Conservation (phyloP, 2,113 vertebrate species). For the Cariama cristata region DNA sequence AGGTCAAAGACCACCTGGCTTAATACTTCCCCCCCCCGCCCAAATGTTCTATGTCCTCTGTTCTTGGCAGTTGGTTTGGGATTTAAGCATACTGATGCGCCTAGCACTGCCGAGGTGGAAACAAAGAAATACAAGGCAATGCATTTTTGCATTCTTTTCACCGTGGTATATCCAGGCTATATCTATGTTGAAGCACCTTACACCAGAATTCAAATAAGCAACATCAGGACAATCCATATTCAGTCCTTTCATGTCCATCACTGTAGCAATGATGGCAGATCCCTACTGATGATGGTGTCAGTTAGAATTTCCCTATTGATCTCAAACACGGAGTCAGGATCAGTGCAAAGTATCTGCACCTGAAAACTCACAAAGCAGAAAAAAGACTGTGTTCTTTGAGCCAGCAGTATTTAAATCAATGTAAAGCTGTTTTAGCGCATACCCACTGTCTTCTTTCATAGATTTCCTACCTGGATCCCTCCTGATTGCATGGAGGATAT, state of each 20-base stretch:
- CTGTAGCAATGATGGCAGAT: background rate
- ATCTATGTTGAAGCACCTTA: background rate
- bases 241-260: background rate
- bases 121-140: background rate
- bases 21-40: accelerated
- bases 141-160: background rate
- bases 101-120: background rate
- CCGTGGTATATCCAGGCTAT: background rate
- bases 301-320: background rate
- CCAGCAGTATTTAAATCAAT: background rate
- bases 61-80: background rate
- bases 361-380: background rate
- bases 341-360: background rate
- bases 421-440: background rate
- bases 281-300: background rate
- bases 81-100: background rate
- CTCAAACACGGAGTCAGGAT: background rate
- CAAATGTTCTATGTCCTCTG: accelerated
- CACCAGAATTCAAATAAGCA: background rate
- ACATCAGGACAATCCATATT: background rate
- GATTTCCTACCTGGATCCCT: background rate
- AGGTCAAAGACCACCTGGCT: background rate
- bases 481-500: background rate
- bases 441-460: background rate
- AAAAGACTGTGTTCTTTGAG: background rate